phyloP scores from a whole-genome alignment of 2,888 invertebrate species.

The Acholoe squamosa region DNA sequence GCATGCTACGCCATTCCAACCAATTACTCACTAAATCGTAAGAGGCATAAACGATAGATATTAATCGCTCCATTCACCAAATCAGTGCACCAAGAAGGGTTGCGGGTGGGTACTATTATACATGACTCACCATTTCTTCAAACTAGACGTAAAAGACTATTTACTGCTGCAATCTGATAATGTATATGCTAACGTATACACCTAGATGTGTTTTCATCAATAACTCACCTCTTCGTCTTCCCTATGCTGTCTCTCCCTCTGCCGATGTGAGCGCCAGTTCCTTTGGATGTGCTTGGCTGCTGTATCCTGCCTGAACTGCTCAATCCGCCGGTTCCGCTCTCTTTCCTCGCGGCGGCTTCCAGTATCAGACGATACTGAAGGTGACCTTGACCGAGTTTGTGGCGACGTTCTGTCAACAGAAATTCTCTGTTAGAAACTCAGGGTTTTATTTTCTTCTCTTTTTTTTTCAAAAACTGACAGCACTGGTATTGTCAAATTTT shows the following conservation, averaged over 20 bases:
- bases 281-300: slow-evolving; percentile 80
- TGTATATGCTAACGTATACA: no score
- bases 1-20: no score
- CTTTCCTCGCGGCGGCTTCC: slow-evolving; percentile 45
- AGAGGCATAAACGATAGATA: no score
- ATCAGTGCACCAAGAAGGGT: no score
- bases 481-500: no score
- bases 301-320: slow-evolving; percentile 70
- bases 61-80: no score
- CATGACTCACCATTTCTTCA: no score
- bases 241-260: not conserved
- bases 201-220: not conserved
- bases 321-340: slow-evolving; percentile 68
- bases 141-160: not conserved
- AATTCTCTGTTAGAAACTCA: not conserved
- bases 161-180: not conserved
- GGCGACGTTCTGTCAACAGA: not conserved
- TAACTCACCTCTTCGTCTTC: slow-evolving; percentile 53
- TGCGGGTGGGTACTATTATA: no score
- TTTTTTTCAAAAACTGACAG: no score
- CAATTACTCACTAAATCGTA: no score
- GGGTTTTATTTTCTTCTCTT: not conserved
- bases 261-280: slow-evolving; percentile 78
- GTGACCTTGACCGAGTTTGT: slow-evolving; percentile 47
- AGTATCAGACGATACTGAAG: slow-evolving; percentile 61